Conservation (phyloP, 2,797 vertebrate genomes). For the Characodon lateralis region DNA sequence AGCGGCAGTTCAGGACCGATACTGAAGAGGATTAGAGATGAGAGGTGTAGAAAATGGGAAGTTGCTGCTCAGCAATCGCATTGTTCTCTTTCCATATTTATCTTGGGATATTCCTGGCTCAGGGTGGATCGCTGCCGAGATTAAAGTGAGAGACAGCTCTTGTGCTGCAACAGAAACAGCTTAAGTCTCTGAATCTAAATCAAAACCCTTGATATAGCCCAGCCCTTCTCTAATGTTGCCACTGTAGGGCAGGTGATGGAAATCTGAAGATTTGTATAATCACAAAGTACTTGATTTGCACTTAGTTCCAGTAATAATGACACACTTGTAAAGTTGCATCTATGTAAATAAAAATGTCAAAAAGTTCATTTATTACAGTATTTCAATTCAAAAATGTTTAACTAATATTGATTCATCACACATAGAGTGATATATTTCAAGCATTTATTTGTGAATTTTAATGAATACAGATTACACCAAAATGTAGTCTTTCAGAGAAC, state of each 20-base stretch:
- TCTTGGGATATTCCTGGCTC: constrained; percentile 84
- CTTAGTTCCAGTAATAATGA: constrained; percentile 27
- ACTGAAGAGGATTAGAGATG: constrained; percentile 82
- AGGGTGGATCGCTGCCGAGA: constrained; percentile 81
- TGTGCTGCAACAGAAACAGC: constrained; percentile 77
- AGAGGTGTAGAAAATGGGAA: constrained; percentile 77
- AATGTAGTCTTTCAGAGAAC: background rate
- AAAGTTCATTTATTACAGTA: background rate
- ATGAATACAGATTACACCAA: background rate
- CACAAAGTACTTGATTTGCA: constrained; percentile 45
- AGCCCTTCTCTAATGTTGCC: constrained; percentile 50
- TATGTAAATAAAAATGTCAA: background rate
- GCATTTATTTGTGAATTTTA: background rate
- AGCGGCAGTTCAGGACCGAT: constrained; percentile 78
- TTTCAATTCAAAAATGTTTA: background rate
- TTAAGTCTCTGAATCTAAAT: constrained; percentile 78
- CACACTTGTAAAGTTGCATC: background rate
- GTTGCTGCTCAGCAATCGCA: constrained; percentile 83
- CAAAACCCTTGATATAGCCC: constrained; percentile 68
- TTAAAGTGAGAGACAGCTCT: constrained; percentile 80
- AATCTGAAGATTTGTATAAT: constrained; percentile 51
- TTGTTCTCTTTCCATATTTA: constrained; percentile 86
- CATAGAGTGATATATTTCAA: background rate
- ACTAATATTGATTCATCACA: background rate
- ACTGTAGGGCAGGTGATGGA: constrained; percentile 65